phyloP scores from a whole-genome alignment of 2,888 invertebrate genomes.

The Acanthosepion esculentum region DNA sequence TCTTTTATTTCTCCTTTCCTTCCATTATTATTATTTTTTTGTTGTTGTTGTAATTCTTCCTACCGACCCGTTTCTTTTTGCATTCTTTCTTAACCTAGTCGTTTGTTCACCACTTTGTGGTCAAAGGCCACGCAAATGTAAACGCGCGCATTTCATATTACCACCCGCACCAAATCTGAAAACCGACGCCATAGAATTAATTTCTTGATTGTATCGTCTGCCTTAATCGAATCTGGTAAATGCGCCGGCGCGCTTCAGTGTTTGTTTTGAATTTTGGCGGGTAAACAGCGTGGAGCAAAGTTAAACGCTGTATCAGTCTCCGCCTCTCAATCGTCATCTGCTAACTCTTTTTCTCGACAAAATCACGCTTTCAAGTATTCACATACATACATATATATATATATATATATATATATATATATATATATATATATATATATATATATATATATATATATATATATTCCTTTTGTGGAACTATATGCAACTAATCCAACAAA shows the following conservation, averaged over 20 bases:
- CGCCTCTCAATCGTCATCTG: neutral
- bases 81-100: neutral
- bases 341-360: neutral
- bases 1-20: neutral
- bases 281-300: neutral
- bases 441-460: no score
- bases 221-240: neutral
- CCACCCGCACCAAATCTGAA: neutral
- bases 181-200: neutral
- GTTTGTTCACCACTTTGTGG: neutral
- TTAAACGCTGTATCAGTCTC: neutral
- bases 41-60: neutral
- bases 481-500: no score
- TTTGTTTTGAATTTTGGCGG: neutral
- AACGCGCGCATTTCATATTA: neutral
- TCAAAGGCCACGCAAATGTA: neutral
- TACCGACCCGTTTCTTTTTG: neutral
- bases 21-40: neutral
- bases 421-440: no score
- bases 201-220: neutral
- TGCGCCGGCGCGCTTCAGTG: neutral
- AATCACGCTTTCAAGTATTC: no score
- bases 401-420: no score
- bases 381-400: no score
- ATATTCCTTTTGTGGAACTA: no score